These are phyloP conservation scores for Labeo rohita DNA, from an alignment of 2,113 vertebrate genomes.

Conservation along the genomic window DNA sequence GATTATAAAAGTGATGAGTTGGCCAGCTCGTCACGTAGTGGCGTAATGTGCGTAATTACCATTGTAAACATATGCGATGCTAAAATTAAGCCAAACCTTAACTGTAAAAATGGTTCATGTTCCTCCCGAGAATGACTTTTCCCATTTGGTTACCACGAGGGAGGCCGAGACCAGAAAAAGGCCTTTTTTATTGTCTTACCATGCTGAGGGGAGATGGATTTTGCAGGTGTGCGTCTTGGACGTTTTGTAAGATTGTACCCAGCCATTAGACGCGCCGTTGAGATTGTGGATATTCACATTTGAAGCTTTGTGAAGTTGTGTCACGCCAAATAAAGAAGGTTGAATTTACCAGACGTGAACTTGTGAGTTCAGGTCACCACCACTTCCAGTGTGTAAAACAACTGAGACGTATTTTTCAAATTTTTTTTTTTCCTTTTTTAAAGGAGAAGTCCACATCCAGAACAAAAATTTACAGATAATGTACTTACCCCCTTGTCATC, in stretches of 20 bases:
- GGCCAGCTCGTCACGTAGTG: conserved; percentile 53
- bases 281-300: conserved; percentile 47
- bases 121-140: conserved; percentile 52
- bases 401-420: not conserved
- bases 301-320: conserved; percentile 15
- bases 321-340: conserved; percentile 3
- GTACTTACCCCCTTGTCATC: too few relatives aligned
- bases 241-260: conserved; percentile 44
- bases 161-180: conserved; percentile 37
- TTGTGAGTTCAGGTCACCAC: conserved; percentile 18
- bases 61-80: conserved; percentile 62
- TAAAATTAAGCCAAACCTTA: conserved; percentile 64
- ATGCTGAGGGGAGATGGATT: conserved; percentile 57
- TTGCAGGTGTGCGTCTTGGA: conserved; percentile 54
- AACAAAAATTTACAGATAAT: too few relatives aligned
- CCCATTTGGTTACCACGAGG: conserved; percentile 54
- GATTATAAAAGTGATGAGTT: conserved; percentile 63
- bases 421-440: not conserved
- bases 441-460: too few relatives aligned
- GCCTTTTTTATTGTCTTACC: conserved; percentile 48
- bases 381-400: not conserved
- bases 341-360: not conserved
- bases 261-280: conserved; percentile 55
- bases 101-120: conserved; percentile 59
- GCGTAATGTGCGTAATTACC: conserved; percentile 54